Percentiles rank a stretch among this genome's conserved stretches.
Conservation (phyloP, 2,888 invertebrate genomes). For the Drosophila mimica region DNA sequence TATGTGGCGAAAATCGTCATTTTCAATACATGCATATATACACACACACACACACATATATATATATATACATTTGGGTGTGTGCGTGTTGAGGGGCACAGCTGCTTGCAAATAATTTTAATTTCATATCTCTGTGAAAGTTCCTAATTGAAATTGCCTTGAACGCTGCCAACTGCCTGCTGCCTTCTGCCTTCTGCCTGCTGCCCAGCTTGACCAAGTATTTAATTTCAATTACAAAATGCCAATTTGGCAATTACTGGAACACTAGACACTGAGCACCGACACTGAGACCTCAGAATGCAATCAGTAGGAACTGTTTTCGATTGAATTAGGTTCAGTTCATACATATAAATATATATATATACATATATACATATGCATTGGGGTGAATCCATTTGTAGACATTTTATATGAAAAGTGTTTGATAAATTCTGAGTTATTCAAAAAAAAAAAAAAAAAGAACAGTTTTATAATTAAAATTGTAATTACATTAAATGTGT, state of each 20-base stretch:
- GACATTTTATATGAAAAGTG: background rate
- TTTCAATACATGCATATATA: slow-evolving; percentile 27
- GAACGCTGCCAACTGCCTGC: slow-evolving; percentile 20
- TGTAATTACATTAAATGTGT: background rate
- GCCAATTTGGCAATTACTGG: slow-evolving; percentile 52
- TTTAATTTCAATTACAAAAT: slow-evolving; percentile 76
- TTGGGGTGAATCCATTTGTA: slow-evolving; percentile 19
- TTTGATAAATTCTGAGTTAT: no score
- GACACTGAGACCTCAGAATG: slow-evolving; percentile 29
- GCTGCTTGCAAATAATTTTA: slow-evolving; percentile 78
- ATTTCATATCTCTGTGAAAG: slow-evolving; percentile 71
- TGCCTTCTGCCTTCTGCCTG: slow-evolving; percentile 15
- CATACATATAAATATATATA: background rate
- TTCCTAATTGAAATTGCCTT: slow-evolving; percentile 75
- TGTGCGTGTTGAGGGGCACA: slow-evolving; percentile 46
- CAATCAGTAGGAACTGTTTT: slow-evolving; percentile 34
- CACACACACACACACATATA: slow-evolving; percentile 2
- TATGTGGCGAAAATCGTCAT: slow-evolving; percentile 41
- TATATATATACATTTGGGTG: slow-evolving; percentile 9
- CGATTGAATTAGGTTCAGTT: slow-evolving; percentile 1
- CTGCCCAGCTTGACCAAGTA: slow-evolving; percentile 50
- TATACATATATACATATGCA: background rate
- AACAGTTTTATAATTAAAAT: background rate
- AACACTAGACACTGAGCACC: slow-evolving; percentile 30
- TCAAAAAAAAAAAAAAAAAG: background rate